Evolutionary conservation across 2,888 invertebrate species (phyloP).

Genomic region (Nephrotoma flavescens): DNA sequence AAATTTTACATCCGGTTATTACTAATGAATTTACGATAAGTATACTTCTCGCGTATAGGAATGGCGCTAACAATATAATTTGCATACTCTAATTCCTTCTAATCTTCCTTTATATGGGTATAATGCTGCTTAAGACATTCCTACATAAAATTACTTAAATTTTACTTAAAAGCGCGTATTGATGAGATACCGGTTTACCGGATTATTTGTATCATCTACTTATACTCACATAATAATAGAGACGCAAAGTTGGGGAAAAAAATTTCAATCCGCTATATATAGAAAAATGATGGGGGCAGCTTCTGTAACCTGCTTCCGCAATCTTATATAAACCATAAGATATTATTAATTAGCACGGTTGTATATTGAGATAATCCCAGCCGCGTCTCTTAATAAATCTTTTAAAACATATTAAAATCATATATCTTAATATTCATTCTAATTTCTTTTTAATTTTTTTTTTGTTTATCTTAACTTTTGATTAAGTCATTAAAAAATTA

Average conservation of each 20-base stretch:
- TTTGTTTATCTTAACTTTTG: not conserved
- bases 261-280: not conserved
- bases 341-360: not conserved
- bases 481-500: not conserved
- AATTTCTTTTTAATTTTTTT: not conserved
- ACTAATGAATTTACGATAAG: not conserved
- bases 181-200: not conserved
- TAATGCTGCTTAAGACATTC: not conserved
- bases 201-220: not conserved
- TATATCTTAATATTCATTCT: not conserved
- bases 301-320: not conserved
- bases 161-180: not conserved
- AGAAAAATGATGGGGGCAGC: not conserved
- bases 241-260: not conserved
- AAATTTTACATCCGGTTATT: not conserved
- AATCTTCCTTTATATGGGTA: not conserved
- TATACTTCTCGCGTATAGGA: not conserved
- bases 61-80: not conserved
- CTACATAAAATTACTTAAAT: not conserved
- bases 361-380: not conserved
- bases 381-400: not conserved
- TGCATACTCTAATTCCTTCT: not conserved
- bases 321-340: not conserved
- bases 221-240: not conserved
- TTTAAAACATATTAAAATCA: not conserved